These are phyloP conservation scores for Macroramphosus scolopax DNA, from an alignment of 2,797 vertebrate genomes.

Conservation along the genomic window DNA sequence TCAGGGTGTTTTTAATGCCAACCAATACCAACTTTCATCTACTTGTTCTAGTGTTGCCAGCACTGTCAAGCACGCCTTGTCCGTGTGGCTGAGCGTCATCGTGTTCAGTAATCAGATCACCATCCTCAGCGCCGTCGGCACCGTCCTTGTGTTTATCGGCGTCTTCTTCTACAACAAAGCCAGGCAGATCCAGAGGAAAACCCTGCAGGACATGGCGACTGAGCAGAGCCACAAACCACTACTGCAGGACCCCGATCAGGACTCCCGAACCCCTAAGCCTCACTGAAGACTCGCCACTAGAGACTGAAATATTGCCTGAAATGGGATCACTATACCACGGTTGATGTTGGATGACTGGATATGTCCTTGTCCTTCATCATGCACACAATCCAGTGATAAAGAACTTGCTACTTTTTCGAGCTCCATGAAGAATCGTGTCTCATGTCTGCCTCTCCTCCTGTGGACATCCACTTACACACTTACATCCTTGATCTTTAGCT, in stretches of 20 bases:
- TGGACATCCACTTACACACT: constrained; percentile 2
- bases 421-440: too few relatives aligned
- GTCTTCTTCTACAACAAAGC: constrained; percentile 94
- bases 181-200: constrained; percentile 82
- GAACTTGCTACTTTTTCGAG: too few relatives aligned
- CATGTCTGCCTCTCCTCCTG: constrained; percentile 9
- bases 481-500: constrained; percentile 1
- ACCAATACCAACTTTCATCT: too few relatives aligned
- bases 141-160: constrained; percentile 84
- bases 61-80: constrained; percentile 94
- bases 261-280: constrained; percentile 33
- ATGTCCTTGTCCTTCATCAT: too few relatives aligned
- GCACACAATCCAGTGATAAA: too few relatives aligned
- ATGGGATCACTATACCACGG: background rate
- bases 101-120: constrained; percentile 93
- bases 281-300: background rate
- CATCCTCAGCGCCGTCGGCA: constrained; percentile 85
- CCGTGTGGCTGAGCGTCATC: constrained; percentile 95
- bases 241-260: constrained; percentile 35
- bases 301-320: constrained; percentile 3
- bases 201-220: constrained; percentile 74
- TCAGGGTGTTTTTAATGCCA: background rate
- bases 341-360: background rate
- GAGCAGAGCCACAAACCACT: constrained; percentile 51
- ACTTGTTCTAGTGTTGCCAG: constrained; percentile 98